Evolutionary conservation across 2,113 vertebrate genomes (phyloP), one percentile per base, ranked within the genome.

Genomic region (Fregetta grallaria): DNA sequence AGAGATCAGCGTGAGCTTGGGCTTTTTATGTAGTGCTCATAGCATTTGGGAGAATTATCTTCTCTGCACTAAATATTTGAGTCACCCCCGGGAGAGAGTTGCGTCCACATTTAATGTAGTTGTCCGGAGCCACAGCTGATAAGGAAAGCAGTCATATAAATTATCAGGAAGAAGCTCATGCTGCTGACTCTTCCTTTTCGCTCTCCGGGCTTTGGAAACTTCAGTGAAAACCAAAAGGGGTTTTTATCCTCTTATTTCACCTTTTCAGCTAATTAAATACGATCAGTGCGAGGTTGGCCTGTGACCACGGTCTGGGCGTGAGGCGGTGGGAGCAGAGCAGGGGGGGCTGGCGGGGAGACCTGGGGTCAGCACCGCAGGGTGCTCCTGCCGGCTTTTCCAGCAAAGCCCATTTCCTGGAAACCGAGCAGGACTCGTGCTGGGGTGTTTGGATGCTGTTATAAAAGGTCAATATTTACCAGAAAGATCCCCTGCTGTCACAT

Each of bases 371-470:
- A 13, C 6, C 8, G 1, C 2, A 1, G 0, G 3, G 2, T 5
- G 42, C 44, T 63, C 40, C 4, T 3, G 19, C 15, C 1, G 17
- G 21, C 38, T 78, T 49, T 90, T 45, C 66, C 81, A 71, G 85
- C 52, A 50, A 58, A 71, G 55, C 32, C 23, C 1, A 0, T 17
- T 89, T 90, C 88, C 88, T 82, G 90, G 81, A 72, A 93, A 14
- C 56, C 1, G 2, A 50, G 45, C 50, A 44, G 38, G 29, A 23
- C 58, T 42, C 0, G 0, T 40, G 56, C 47, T 0, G 0, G 59
- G 7, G 4, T 18, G 15, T 38, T 38, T 23, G 47, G 63, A 20
- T 1, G 1, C 45, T 7, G 15, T 23, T 26, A 2, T 6, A 52
- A 93, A 93, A 72, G 44, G 88, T 65, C 84, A 40, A 5, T 11